These are phyloP conservation scores for Dasypus novemcinctus DNA, from an alignment of 2,113 vertebrate genomes.

Conservation along the genomic window DNA sequence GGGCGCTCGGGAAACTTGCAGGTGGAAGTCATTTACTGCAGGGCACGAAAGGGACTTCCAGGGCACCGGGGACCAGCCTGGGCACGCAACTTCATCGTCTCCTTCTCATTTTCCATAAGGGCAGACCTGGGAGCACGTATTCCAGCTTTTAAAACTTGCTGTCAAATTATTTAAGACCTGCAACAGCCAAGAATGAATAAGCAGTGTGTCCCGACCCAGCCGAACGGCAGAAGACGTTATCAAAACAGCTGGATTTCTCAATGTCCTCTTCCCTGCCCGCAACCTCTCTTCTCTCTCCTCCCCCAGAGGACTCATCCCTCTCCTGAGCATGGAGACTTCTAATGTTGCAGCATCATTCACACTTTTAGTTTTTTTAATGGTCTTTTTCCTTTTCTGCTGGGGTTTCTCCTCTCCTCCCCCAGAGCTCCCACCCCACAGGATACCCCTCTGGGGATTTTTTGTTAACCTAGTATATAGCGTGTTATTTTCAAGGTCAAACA, in stretches of 20 bases:
- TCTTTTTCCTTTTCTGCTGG: background rate
- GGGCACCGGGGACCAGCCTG: background rate
- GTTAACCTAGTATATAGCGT: background rate
- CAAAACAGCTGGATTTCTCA: background rate
- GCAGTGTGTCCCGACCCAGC: background rate
- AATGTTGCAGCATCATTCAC: background rate
- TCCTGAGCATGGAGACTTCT: background rate
- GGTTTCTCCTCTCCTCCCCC: background rate
- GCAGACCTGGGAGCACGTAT: background rate
- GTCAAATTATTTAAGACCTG: background rate
- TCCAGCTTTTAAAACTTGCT: background rate
- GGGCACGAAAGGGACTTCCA: background rate
- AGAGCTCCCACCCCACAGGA: background rate
- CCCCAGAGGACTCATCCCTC: background rate
- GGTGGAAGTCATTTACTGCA: background rate
- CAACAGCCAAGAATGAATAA: background rate
- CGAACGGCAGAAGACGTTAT: background rate
- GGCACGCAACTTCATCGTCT: background rate
- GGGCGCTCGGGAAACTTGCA: background rate
- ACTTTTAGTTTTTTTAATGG: background rate
- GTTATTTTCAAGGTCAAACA: background rate
- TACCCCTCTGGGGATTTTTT: background rate
- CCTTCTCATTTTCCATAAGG: background rate
- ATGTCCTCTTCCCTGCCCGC: background rate
- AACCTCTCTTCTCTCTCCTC: background rate